phyloP scores from a whole-genome alignment of 2,888 invertebrate species.

The Zonitis immaculata region DNA sequence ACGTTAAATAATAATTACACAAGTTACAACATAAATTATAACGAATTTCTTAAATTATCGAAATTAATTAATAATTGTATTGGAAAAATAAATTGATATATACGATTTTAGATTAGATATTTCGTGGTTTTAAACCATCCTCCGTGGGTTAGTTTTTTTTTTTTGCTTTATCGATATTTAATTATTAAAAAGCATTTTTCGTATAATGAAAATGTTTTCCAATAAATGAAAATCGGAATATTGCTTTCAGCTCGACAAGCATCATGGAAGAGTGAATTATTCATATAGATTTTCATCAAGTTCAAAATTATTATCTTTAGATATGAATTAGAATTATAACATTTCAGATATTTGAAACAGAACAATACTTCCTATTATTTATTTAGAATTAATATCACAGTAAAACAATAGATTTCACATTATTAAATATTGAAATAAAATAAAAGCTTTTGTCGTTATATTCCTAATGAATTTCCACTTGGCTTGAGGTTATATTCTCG shows the following conservation, averaged over 20 bases:
- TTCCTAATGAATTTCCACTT: background rate
- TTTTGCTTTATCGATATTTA: too few relatives aligned
- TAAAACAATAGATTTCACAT: too few relatives aligned
- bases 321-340: background rate
- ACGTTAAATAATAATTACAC: background rate
- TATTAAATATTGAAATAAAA: background rate
- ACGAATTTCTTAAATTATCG: background rate
- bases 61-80: background rate
- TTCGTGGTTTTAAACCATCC: constrained; percentile 16
- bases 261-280: constrained; percentile 28
- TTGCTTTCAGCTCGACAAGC: constrained; percentile 33
- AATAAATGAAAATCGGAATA: constrained; percentile 32
- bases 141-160: too few relatives aligned
- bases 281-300: constrained; percentile 28
- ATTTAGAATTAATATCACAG: too few relatives aligned
- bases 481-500: background rate
- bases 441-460: background rate
- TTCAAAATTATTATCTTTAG: background rate
- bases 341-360: too few relatives aligned
- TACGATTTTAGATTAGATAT: background rate
- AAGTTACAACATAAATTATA: background rate
- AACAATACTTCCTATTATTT: too few relatives aligned
- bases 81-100: background rate
- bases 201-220: constrained; percentile 25
- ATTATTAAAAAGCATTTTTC: constrained; percentile 33